Conservation (phyloP, 2,113 vertebrate species). For the Grus americana region DNA sequence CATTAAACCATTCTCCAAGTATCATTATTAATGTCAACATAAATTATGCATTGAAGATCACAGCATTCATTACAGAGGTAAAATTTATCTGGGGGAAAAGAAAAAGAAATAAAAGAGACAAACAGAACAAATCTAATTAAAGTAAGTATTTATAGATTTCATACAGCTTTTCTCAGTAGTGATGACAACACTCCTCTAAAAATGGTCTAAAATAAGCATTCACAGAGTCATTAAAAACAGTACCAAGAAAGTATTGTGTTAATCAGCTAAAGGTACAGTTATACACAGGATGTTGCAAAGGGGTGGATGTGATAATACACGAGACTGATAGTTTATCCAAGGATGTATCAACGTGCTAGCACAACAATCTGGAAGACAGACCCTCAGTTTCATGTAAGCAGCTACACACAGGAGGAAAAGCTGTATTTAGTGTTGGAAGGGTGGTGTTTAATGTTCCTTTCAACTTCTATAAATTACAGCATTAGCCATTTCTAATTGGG, state of each 20-base stretch:
- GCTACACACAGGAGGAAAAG: neutral
- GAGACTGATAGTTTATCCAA: neutral
- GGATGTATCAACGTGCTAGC: neutral
- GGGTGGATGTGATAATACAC: neutral
- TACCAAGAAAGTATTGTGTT: constrained; percentile 1
- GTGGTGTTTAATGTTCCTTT: constrained; percentile 36
- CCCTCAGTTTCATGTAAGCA: neutral
- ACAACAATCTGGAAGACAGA: constrained; percentile 9
- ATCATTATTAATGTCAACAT: constrained; percentile 49
- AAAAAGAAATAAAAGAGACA: neutral
- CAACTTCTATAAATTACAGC: constrained; percentile 9
- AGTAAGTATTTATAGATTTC: neutral
- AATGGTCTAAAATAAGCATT: constrained; percentile 20
- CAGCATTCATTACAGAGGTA: neutral
- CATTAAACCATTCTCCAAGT: constrained; percentile 33
- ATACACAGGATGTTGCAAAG: neutral
- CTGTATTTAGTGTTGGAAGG: constrained; percentile 11
- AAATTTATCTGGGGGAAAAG: neutral
- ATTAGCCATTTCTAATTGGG: constrained; percentile 15
- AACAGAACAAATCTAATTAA: constrained; percentile 8
- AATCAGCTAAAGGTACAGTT: neutral
- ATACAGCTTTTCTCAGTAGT: neutral
- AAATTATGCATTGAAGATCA: constrained; percentile 57
- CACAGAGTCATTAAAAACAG: constrained; percentile 1
- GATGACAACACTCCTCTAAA: neutral